Conservation (phyloP, 2,113 vertebrate species). For the Phalacrocorax carbo region DNA sequence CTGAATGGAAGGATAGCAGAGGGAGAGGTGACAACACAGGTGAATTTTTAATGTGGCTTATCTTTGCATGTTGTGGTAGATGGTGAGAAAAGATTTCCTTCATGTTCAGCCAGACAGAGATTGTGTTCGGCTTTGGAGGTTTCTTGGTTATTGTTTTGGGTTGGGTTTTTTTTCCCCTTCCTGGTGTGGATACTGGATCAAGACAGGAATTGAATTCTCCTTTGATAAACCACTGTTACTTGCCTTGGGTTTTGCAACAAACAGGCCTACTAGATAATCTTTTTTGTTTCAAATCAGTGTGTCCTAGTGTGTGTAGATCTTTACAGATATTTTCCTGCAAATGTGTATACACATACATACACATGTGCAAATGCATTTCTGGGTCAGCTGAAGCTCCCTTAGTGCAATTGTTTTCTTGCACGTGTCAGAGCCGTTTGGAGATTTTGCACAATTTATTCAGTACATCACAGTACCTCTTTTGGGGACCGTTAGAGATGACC, state of each 20-base stretch:
- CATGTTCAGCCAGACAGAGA: neutral
- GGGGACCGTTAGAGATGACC: neutral
- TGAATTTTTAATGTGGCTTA: constrained; percentile 42
- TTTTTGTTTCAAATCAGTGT: neutral
- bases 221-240: neutral
- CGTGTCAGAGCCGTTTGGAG: neutral
- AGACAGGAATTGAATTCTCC: constrained; percentile 38
- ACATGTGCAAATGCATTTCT: neutral
- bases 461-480: neutral
- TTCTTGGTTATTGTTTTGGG: neutral
- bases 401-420: neutral
- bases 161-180: neutral
- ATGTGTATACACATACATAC: neutral
- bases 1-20: neutral
- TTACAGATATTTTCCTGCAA: neutral
- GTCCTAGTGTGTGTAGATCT: neutral
- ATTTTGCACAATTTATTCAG: neutral
- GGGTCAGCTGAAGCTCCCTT: neutral
- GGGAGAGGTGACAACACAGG: constrained; percentile 33
- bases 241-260: neutral
- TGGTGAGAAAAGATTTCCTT: neutral
- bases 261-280: neutral
- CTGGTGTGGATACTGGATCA: neutral
- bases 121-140: neutral
- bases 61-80: constrained; percentile 45